Base-by-base conservation (phyloP, 2,797 vertebrate genomes). In the Oryzias sinensis region DNA sequence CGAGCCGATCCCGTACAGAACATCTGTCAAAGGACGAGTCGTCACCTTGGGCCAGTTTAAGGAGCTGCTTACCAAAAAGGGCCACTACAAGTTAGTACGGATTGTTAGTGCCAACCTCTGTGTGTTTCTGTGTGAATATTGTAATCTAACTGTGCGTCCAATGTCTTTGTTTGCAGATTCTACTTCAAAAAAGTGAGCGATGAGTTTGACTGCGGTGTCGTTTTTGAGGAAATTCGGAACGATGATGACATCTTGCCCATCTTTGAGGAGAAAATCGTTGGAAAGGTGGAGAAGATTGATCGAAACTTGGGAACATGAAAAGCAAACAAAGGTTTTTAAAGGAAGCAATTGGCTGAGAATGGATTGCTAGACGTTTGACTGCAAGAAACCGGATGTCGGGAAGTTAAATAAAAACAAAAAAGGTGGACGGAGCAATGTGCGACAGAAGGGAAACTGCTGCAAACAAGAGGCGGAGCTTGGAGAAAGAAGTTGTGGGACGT, bases 101-200 rank as follows among this genome's bases (percentile, higher is more conserved):
- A 1, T 1, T 1, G n/a, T 6, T 0, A 2, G 7, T 11, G 2
- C 7, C 37, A 33, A 17, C 18, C 6, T 33, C 22, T 17, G 1
- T 1, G n/a, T 45, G 13, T n/a, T 47, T 6, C 1, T 2, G 4
- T 33, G 9, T 25, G 13, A 52, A 27, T 37, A 43, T 4, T 6
- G 14, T 25, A 7, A 22, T 14, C 0, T 3, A 13, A 15, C 11
- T 18, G 5, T 40, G 9, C 6, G 11, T 25, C 18, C 37, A 5
- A 24, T 20, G 2, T 43, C 17, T 53, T 6, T n/a, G 4, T 14
- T 1, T 63, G 14, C 59, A 98, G 97, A 92, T 98, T 97, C 89
- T 98, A 95, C 88, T 99, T 98, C 62, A 98, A 98, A 92, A 98
- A 95, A 77, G 95, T 96, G 72, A 99, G 96, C 1, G 94, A 96